These are phyloP conservation scores for Drosophila malerkotliana DNA, from an alignment of 1,140 invertebrate genomes.

Conservation along the genomic window DNA sequence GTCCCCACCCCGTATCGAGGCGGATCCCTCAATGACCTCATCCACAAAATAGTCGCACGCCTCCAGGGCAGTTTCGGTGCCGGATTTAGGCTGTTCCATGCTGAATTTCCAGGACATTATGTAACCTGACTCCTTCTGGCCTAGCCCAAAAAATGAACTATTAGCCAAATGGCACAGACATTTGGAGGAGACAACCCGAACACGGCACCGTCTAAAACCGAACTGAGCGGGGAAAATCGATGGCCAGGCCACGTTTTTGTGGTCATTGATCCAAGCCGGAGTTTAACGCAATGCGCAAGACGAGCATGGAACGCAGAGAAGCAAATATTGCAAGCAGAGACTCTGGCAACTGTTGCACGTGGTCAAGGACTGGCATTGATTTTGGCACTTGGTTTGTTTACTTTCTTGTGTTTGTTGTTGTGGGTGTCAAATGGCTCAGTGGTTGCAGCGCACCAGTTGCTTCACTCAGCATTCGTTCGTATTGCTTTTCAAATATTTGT, in stretches of 20 bases:
- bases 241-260: conserved; percentile 41
- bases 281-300: conserved; percentile 65
- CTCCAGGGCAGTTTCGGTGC: conserved; percentile 87
- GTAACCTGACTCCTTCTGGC: conserved; percentile 25
- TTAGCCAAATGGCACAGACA: conserved; percentile 13
- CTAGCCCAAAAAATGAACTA: conserved; percentile 20
- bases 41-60: conserved; percentile 88
- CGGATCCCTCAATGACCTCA: conserved; percentile 84
- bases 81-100: conserved; percentile 75
- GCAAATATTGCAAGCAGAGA: conserved; percentile 4
- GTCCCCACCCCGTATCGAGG: conserved; percentile 41
- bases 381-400: conserved; percentile 5
- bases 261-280: conserved; percentile 62
- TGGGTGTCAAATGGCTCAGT: conserved; percentile 29
- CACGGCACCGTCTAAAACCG: conserved; percentile 30
- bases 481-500: conserved; percentile 22
- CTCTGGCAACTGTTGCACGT: conserved; percentile 68
- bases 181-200: conserved; percentile 11
- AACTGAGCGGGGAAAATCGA: conserved; percentile 74
- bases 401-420: not conserved
- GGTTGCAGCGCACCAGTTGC: conserved; percentile 32
- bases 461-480: not conserved
- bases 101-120: conserved; percentile 80
- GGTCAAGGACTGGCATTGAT: conserved; percentile 28
- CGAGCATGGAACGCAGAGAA: conserved; percentile 34